A percentile compares a stretch with the other conserved stretches of the same genome.
Conservation (phyloP, 2,113 vertebrate species). For the Rousettus leschenaultii region DNA sequence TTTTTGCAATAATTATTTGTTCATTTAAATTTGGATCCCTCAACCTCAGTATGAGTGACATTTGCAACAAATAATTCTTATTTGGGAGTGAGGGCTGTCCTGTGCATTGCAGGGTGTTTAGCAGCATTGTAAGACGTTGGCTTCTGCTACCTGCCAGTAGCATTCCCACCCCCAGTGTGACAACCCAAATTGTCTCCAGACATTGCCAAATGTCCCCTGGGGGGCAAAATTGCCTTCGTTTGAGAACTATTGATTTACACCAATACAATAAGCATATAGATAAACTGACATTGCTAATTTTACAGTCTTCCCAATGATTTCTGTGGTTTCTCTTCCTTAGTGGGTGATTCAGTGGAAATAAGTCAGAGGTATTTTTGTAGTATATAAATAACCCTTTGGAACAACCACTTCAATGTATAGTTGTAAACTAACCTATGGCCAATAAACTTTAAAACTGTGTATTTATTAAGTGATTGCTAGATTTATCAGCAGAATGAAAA, state of each 20-base stretch:
- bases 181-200: background rate
- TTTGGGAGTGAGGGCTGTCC: background rate
- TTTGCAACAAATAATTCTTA: background rate
- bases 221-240: background rate
- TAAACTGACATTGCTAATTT: background rate
- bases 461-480: slow-evolving; percentile 59
- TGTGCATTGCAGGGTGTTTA: fast-evolving
- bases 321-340: slow-evolving; percentile 51
- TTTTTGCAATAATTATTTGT: background rate
- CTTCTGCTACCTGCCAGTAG: fast-evolving
- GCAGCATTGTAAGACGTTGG: background rate
- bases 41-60: background rate
- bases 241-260: slow-evolving; percentile 18
- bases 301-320: slow-evolving; percentile 62
- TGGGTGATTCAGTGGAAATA: slow-evolving; percentile 58
- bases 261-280: background rate
- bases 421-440: slow-evolving; percentile 29
- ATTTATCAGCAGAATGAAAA: slow-evolving; percentile 48
- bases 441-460: slow-evolving; percentile 47
- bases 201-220: background rate
- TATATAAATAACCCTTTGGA: background rate
- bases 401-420: slow-evolving; percentile 39
- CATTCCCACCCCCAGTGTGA: fast-evolving
- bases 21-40: background rate
- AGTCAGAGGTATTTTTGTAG: slow-evolving; percentile 52